A percentile compares a stretch with the other conserved stretches of the same genome.
These are phyloP conservation scores for Petrolisthes cinctipes DNA, from an alignment of 2,888 invertebrate species.

Conservation along the genomic window DNA sequence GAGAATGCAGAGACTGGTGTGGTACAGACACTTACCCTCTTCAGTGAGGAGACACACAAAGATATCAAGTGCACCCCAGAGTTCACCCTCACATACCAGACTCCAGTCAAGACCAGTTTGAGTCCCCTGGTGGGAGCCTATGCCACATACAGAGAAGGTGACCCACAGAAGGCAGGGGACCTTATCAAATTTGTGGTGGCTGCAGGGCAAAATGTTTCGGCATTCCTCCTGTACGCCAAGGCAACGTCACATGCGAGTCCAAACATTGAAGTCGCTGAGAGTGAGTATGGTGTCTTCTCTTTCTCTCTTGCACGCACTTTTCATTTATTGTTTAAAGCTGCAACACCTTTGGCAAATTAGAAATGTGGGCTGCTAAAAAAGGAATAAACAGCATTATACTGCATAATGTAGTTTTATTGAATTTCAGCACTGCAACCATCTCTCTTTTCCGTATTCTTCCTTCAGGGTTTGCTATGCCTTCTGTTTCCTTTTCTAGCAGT, in stretches of 20 bases:
- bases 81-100: constrained; percentile 55
- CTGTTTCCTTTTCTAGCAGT: too few species aligned
- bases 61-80: constrained; percentile 58
- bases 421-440: too few species aligned
- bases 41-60: constrained; percentile 41
- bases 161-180: constrained; percentile 31
- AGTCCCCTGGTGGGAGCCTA: constrained; percentile 22
- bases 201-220: constrained; percentile 70
- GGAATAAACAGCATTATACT: too few species aligned
- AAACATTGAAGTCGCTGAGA: constrained; percentile 70
- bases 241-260: constrained; percentile 73
- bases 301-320: neutral
- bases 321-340: too few species aligned
- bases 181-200: constrained; percentile 45
- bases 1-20: constrained; percentile 43
- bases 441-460: too few species aligned
- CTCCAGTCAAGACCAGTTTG: constrained; percentile 18
- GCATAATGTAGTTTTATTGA: too few species aligned
- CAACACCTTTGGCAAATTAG: too few species aligned
- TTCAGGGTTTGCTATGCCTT: too few species aligned
- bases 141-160: constrained; percentile 13
- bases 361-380: too few species aligned
- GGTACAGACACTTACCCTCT: constrained; percentile 42
- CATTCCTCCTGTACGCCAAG: constrained; percentile 71
- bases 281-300: constrained; percentile 66